phyloP scores from a whole-genome alignment of 1,140 invertebrate genomes.

The Apis cerana region DNA sequence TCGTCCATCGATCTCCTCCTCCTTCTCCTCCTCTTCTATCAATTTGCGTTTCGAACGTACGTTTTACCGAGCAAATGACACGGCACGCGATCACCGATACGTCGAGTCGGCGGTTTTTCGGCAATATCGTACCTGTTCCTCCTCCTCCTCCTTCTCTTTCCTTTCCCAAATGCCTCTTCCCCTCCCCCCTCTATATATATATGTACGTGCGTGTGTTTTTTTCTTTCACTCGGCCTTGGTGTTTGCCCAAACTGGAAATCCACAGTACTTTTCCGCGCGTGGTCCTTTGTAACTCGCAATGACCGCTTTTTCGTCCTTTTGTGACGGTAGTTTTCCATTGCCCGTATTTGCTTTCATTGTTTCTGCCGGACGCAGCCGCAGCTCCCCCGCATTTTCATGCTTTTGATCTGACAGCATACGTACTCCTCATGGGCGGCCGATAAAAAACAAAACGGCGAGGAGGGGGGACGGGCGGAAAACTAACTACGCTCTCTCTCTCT shows the following conservation, averaged over 20 bases:
- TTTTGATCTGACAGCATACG: constrained; percentile 70
- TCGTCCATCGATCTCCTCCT: neutral
- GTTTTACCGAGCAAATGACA: constrained; percentile 40
- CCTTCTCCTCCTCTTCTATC: neutral
- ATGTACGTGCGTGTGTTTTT: neutral
- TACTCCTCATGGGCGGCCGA: constrained; percentile 36
- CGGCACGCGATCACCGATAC: constrained; percentile 58
- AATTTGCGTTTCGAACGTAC: constrained; percentile 17
- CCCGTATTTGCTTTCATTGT: constrained; percentile 78
- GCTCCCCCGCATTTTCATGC: constrained; percentile 65
- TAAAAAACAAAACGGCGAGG: constrained; percentile 41
- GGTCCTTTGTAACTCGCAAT: constrained; percentile 73
- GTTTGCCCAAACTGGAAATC: constrained; percentile 73
- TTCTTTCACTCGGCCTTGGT: constrained; percentile 60
- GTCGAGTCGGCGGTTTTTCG: constrained; percentile 62
- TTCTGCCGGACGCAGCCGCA: constrained; percentile 68
- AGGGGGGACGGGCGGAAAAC: constrained; percentile 57
- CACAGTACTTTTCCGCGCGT: constrained; percentile 67
- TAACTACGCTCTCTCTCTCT: constrained; percentile 4
- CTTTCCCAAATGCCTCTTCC: neutral
- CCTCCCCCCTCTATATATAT: neutral
- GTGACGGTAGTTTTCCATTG: constrained; percentile 71
- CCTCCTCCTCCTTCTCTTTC: neutral
- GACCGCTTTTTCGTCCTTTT: constrained; percentile 70
- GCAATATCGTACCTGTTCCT: constrained; percentile 49